phyloP scores from a whole-genome alignment of 2,113 vertebrate species.

The Lophotis ruficrista region DNA sequence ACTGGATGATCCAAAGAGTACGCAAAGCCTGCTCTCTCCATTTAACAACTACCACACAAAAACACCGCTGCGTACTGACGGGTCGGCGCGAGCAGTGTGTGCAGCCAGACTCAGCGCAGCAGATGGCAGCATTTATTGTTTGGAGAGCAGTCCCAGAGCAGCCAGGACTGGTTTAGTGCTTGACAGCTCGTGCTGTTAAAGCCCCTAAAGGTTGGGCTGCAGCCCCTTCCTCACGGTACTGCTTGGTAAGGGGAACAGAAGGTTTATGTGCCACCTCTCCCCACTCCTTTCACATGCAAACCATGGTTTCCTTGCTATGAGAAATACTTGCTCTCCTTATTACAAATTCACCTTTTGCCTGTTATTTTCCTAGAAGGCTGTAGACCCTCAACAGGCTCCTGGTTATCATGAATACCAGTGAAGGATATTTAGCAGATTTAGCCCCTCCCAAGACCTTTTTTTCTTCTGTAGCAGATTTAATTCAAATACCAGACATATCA shows the following conservation, averaged over 20 bases:
- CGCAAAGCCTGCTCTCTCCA: background rate
- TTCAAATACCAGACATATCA: background rate
- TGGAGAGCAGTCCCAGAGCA: background rate
- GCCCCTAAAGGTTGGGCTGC: background rate
- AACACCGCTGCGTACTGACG: fast-evolving
- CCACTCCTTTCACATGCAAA: background rate
- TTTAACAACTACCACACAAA: fast-evolving
- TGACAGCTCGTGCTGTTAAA: fast-evolving
- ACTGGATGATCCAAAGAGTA: fast-evolving
- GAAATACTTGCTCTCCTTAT: background rate
- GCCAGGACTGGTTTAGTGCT: fast-evolving
- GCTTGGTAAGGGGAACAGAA: background rate
- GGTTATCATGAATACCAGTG: background rate
- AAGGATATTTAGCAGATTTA: background rate
- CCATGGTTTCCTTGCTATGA: background rate
- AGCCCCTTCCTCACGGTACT: background rate
- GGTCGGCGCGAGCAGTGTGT: fast-evolving
- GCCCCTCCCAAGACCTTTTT: background rate
- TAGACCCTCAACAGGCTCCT: background rate
- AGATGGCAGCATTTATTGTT: slow-evolving; percentile 63
- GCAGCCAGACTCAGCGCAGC: background rate
- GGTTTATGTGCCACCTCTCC: background rate
- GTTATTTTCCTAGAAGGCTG: background rate
- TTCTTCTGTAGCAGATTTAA: background rate
- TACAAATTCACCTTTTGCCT: background rate